Evolutionary conservation across 2,888 invertebrate species (phyloP).

Genomic region (Sesia apiformis): DNA sequence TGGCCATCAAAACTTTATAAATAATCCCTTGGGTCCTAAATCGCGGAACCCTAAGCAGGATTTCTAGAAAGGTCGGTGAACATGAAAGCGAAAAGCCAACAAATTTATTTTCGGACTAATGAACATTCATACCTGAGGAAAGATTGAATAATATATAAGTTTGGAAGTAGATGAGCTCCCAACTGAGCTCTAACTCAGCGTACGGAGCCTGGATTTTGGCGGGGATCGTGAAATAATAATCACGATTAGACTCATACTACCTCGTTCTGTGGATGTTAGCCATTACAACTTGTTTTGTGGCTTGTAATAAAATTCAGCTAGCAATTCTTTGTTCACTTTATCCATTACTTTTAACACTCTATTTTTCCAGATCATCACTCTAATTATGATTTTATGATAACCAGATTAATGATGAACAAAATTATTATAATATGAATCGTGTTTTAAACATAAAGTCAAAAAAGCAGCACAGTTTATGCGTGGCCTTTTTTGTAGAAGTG

Average conservation of each 20-base stretch:
- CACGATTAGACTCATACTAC: constrained; percentile 28
- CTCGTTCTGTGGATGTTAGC: constrained; percentile 17
- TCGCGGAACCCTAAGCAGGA: background rate
- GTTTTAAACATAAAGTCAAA: too few species aligned
- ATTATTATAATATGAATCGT: too few species aligned
- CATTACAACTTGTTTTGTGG: background rate
- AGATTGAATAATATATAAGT: constrained; percentile 62
- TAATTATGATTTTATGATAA: too few species aligned
- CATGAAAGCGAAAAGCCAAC: constrained; percentile 10
- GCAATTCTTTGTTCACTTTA: too few species aligned
- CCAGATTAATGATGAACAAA: too few species aligned
- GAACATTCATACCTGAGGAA: constrained; percentile 65
- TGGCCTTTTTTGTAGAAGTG: too few species aligned
- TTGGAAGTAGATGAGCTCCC: constrained; percentile 50
- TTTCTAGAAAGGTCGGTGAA: constrained; percentile 3
- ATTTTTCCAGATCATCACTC: too few species aligned
- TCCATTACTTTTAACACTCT: too few species aligned
- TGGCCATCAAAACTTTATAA: constrained; percentile 29
- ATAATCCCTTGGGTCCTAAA: background rate
- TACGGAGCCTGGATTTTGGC: constrained; percentile 35
- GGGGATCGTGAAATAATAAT: constrained; percentile 38
- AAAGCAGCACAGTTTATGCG: too few species aligned
- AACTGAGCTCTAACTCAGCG: constrained; percentile 47
- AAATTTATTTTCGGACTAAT: constrained; percentile 55
- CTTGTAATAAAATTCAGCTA: background rate